These are phyloP conservation scores for Coelogynopora nodosa DNA, from an alignment of 2,888 invertebrate species.

Conservation along the genomic window DNA sequence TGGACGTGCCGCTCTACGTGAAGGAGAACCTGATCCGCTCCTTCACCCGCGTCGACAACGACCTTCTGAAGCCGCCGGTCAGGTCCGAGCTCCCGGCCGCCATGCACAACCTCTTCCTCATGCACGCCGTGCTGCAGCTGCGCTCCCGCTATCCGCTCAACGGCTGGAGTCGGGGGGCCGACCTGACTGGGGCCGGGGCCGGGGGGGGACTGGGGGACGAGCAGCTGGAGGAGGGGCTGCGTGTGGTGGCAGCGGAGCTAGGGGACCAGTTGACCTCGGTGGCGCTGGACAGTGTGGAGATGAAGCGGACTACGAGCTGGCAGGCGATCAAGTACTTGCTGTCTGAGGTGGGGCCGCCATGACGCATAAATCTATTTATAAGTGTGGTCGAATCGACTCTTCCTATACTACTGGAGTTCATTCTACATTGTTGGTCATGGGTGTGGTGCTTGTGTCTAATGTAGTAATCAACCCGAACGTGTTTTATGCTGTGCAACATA, in stretches of 20 bases:
- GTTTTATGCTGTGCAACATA: too few relatives aligned
- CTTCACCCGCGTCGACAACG: constrained; percentile 57
- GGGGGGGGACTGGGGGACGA: constrained; percentile 54
- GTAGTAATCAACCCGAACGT: too few relatives aligned
- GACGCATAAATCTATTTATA: too few relatives aligned
- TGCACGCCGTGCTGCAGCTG: constrained; percentile 58
- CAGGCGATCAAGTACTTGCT: constrained; percentile 57
- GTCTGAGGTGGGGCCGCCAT: constrained; percentile 59
- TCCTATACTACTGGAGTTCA: too few relatives aligned
- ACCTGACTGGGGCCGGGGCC: constrained; percentile 54
- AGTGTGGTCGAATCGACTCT: too few relatives aligned
- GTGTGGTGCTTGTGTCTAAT: too few relatives aligned
- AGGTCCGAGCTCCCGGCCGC: constrained; percentile 58
- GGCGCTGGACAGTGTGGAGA: constrained; percentile 54
- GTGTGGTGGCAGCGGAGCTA: constrained; percentile 54
- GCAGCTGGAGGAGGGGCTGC: constrained; percentile 55
- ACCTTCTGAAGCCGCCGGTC: constrained; percentile 55
- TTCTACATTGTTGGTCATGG: too few relatives aligned
- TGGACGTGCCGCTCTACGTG: constrained; percentile 49
- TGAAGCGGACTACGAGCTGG: constrained; percentile 56
- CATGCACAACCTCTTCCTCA: constrained; percentile 60
- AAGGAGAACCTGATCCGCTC: constrained; percentile 57
- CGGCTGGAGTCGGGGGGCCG: constrained; percentile 59
- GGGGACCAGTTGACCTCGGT: constrained; percentile 53
- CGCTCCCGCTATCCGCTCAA: constrained; percentile 55